Evolutionary conservation across 2,113 vertebrate genomes (phyloP), one percentile per base, ranked within the genome.

Genomic region (Lota lota): DNA sequence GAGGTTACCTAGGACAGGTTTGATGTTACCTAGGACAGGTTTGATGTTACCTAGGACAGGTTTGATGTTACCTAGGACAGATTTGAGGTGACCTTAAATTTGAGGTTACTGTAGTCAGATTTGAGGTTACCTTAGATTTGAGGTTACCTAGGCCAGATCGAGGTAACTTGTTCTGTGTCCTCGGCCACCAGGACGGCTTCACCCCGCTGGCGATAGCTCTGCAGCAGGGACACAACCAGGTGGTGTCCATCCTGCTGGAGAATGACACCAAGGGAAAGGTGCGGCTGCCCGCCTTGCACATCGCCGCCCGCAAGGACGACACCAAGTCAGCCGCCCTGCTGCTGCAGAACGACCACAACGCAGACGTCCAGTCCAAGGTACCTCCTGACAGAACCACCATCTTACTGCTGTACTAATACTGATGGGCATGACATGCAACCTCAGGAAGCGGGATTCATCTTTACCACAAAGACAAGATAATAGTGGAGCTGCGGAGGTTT

Each of bases 281-380:
- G n/a, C 89, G 97, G 10, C 89, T 99, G 60, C 97, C 97, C 0
- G 97, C 97, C 0, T 83, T 99, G 86, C 97, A 99, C 70, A 99
- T 99, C 0, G 97, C 97, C 0, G 97, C 97, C 5, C 91, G 97
- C 60, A 99, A 99, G 80, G 97, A 99, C 0, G 97, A 99, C 88
- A 99, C 97, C 85, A 99, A 99, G 62, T 98, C 97, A 0, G 97
- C 97, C 0, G 97, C 97, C 0, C 94, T 99, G 57, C 85, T 99
- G 14, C 95, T 99, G 22, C 97, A 99, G 91, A 99, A 95, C 0
- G 97, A 99, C 82, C 97, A 99, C 83, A 99, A 99, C 0, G 97
- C 97, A 0, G 97, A 99, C 0, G 96, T 99, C 50, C 97, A 99
- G 85, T 99, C 97, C 22, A 99, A 99, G 96, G 97, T 99, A 94